Conservation (phyloP, 2,797 vertebrate species). For the Tenualosa ilisha region DNA sequence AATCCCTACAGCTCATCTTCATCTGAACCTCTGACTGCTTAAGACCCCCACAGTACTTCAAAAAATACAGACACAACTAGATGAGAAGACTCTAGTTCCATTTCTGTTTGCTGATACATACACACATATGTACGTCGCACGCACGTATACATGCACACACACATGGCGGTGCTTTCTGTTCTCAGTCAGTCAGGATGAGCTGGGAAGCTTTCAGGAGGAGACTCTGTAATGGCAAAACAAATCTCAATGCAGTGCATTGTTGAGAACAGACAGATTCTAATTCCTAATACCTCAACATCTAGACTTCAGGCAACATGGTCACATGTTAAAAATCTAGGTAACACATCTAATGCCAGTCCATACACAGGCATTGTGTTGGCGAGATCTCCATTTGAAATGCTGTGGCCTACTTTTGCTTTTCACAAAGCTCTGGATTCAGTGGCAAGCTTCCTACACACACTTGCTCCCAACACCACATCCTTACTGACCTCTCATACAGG, state of each 20-base stretch:
- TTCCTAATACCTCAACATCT: background rate
- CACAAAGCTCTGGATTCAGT: background rate
- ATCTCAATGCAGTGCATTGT: background rate
- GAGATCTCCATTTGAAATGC: background rate
- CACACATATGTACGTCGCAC: background rate
- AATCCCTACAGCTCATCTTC: too few species aligned
- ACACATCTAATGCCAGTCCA: background rate
- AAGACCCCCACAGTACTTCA: too few species aligned
- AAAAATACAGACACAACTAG: background rate
- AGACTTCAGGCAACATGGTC: background rate
- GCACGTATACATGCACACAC: background rate
- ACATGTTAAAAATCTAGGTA: background rate
- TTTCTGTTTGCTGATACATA: background rate
- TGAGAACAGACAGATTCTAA: background rate
- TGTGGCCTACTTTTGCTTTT: background rate
- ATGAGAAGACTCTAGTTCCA: background rate
- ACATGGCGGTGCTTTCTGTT: background rate
- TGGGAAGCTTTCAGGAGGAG: background rate
- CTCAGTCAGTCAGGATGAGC: background rate
- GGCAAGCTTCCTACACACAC: background rate
- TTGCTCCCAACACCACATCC: background rate
- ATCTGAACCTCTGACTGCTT: background rate
- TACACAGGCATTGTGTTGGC: background rate
- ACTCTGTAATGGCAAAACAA: background rate
- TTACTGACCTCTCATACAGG: background rate